Evolutionary conservation across 2,113 vertebrate genomes (phyloP), one percentile per base, ranked within the genome.

Genomic region (Manacus vitellinus): DNA sequence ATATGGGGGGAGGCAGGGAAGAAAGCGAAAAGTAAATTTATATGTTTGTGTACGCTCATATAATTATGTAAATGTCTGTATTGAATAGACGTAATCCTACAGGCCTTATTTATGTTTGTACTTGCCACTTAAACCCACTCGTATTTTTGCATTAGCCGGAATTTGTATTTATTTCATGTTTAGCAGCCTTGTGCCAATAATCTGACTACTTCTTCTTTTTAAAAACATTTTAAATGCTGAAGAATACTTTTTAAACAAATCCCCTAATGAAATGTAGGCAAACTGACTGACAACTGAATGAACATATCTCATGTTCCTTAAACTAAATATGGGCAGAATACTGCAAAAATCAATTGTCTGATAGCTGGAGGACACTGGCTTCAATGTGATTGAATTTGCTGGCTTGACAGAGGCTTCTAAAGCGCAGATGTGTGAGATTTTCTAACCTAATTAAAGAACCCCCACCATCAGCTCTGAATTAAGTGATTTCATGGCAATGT

Each of bases 341-440:
- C 95, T 93, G 85, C 73, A 95, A 97, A 97, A 97, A 97, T 98
- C 97, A 96, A 97, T 98, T 95, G 95, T 97, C 95, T 97, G 91
- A 96, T 96, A 88, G 94, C 94, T 94, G 96, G 94, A 97, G 95
- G 97, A 96, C 96, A 97, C 86, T 6, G 62, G 70, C 88, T 95
- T 97, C 96, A 93, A 94, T 94, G 83, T 97, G 96, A 98, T 96
- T 97, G 95, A 97, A 95, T 97, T 97, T 97, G 70, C 89, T 97
- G 95, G 89, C 82, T 97, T 97, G 78, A 96, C 80, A 95, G 94
- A 95, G 91, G 87, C 92, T 97, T 94, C 68, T 47, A 95, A 94
- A 95, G 35, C 39, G 9, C 85, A 96, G 74, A 92, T 88, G 85
- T 94, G 59, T 56, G 47, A 96, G 94, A 94, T 98, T 97, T 97